Percentiles rank a stretch among this genome's conserved stretches.
Conservation (phyloP, 2,797 vertebrate genomes). For the Rhinella marina region DNA sequence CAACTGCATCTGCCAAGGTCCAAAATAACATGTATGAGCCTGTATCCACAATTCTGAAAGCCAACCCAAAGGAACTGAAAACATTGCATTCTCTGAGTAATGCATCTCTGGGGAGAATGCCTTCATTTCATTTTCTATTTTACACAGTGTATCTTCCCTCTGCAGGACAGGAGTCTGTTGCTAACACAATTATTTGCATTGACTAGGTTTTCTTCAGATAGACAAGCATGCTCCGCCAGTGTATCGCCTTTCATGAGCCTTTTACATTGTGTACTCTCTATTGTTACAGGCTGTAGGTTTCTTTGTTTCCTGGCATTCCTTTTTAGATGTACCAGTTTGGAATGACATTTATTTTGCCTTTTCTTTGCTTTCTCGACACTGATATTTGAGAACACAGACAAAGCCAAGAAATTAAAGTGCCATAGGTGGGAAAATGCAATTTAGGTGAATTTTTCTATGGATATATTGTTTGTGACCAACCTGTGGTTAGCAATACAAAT, state of each 20-base stretch:
- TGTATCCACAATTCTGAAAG: background rate
- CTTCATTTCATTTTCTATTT: background rate
- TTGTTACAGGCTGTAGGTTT: background rate
- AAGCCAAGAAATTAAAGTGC: slow-evolving; percentile 1
- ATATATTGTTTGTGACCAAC: background rate
- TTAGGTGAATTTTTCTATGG: background rate
- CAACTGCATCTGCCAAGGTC: background rate
- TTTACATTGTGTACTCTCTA: background rate
- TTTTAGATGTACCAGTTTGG: background rate
- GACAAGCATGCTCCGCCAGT: slow-evolving; percentile 1
- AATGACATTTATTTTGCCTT: slow-evolving; percentile 33
- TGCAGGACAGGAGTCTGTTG: background rate
- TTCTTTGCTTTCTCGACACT: slow-evolving; percentile 4
- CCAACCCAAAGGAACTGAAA: background rate
- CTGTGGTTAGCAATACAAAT: background rate
- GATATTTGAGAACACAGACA: slow-evolving; percentile 4
- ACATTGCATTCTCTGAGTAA: background rate
- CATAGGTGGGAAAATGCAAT: background rate
- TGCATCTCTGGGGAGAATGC: background rate
- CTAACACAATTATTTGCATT: slow-evolving; percentile 20
- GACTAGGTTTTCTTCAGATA: slow-evolving; percentile 23
- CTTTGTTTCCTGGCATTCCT: background rate
- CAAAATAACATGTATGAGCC: background rate
- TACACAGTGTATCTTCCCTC: slow-evolving; percentile 10
- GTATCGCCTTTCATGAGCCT: background rate